Percentiles rank a stretch among this genome's conserved stretches.
Evolutionary conservation across 1,140 invertebrate species (phyloP).

Genomic region (Diplogasteroides magnus): DNA sequence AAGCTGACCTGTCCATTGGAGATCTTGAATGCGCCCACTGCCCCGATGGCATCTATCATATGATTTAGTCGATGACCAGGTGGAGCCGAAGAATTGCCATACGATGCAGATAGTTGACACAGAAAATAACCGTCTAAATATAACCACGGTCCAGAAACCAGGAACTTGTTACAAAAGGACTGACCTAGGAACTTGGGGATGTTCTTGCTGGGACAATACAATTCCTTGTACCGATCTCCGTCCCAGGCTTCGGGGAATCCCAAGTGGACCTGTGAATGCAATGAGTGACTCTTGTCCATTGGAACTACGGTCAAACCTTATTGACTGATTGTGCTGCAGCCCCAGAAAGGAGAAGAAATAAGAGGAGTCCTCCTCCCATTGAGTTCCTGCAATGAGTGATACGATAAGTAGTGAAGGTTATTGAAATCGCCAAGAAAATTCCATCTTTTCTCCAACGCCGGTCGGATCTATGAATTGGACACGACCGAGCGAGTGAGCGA

Average conservation of each 20-base stretch:
- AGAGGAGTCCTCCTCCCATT: background rate
- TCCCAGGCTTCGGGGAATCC: constrained; percentile 54
- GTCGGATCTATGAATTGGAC: too few relatives aligned
- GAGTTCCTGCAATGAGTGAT: too few relatives aligned
- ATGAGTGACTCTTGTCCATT: too few relatives aligned
- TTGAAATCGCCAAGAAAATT: too few relatives aligned
- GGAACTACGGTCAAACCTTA: background rate
- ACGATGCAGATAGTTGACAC: constrained; percentile 51
- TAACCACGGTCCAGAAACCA: background rate
- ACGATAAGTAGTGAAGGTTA: too few relatives aligned
- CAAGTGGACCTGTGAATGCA: constrained; percentile 35
- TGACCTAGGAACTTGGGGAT: constrained; percentile 51
- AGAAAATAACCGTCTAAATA: constrained; percentile 53
- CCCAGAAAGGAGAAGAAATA: background rate
- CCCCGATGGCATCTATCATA: constrained; percentile 55
- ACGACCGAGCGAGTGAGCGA: too few relatives aligned
- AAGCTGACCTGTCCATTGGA: constrained; percentile 45
- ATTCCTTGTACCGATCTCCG: constrained; percentile 51
- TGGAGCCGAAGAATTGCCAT: constrained; percentile 45
- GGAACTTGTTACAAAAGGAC: constrained; percentile 4
- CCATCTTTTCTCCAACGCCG: too few relatives aligned
- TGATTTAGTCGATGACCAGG: constrained; percentile 48
- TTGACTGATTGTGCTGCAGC: background rate
- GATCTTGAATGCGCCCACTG: constrained; percentile 51
- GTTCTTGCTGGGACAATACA: constrained; percentile 52